These are phyloP conservation scores for Silurus aristotelis DNA, from an alignment of 2,797 vertebrate species.

Conservation along the genomic window DNA sequence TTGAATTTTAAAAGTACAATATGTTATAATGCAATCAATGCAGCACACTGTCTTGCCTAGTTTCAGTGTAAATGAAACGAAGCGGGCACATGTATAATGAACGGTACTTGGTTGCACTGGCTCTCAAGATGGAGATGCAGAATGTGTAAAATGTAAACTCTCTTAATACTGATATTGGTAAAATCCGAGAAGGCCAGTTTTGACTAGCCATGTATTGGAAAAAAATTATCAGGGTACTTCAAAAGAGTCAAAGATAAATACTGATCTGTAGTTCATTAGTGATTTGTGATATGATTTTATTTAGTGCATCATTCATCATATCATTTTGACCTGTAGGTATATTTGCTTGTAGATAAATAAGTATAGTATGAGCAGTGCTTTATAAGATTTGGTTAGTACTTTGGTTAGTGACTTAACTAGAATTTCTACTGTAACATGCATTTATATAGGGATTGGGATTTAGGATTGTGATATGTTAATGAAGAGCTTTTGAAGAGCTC, in stretches of 20 bases:
- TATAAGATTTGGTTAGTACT: background rate
- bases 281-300: no score
- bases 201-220: background rate
- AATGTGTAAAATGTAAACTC: background rate
- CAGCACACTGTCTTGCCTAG: background rate
- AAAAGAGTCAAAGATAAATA: background rate
- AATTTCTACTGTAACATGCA: background rate
- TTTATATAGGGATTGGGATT: background rate
- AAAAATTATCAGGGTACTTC: background rate
- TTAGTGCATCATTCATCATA: background rate
- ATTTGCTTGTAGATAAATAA: background rate
- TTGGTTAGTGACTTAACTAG: background rate
- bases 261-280: background rate
- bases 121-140: background rate
- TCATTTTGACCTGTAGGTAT: background rate
- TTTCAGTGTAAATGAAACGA: background rate
- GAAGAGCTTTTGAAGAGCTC: no score
- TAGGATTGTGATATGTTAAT: background rate
- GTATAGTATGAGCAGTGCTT: background rate
- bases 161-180: background rate
- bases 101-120: background rate
- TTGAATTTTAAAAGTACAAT: no score
- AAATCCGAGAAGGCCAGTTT: background rate
- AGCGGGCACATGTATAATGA: background rate
- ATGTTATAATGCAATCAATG: background rate